Base-by-base conservation (phyloP, 2,797 vertebrate genomes). In the Sternotherus odoratus region DNA sequence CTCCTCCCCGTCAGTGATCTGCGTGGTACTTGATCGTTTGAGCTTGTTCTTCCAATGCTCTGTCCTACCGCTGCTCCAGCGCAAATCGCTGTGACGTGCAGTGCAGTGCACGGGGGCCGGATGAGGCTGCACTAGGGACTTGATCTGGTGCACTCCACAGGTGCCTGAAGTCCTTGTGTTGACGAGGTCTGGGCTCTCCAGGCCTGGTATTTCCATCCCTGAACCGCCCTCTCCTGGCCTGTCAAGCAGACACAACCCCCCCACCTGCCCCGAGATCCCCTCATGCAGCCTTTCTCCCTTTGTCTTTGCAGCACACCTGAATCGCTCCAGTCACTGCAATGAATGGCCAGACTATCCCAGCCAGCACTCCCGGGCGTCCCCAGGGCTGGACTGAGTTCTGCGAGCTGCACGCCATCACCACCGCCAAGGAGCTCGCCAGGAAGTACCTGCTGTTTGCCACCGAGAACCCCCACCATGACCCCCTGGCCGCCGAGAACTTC, bases 301-400 rank as follows among this genome's bases (percentile, higher is more conserved):
- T 69, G 97, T 96, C 96, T 78, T 97, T 96, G 88, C 98, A 99
- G 99, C 98, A 96, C 96, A 96, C 98, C 98, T 97, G 92, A 98
- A 93, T 98, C 97, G 96, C 97, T 98, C 98, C 98, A 98, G 98
- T 98, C 98, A 98, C 98, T 98, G 98, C 99, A 98, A 99, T 99
- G 99, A 99, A 99, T 98, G 99, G 99, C 98, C 99, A 99, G 97
- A 97, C 98, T 98, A 98, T 99, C 98, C 98, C 99, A 93, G 98
- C 98, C 96, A 97, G 97, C 97, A 98, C 98, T 96, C 87, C 94
- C 96, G 96, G 97, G 77, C 96, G 98, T 96, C 98, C 98, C 6
- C 98, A 98, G 94, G 98, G 99, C 98, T 99, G 99, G 99, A 98
- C 98, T 97, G 99, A 99, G 97, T 99, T 99, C 98, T 99, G 99